phyloP scores from a whole-genome alignment of 2,113 vertebrate species.

The Amblyornis subalaris region DNA sequence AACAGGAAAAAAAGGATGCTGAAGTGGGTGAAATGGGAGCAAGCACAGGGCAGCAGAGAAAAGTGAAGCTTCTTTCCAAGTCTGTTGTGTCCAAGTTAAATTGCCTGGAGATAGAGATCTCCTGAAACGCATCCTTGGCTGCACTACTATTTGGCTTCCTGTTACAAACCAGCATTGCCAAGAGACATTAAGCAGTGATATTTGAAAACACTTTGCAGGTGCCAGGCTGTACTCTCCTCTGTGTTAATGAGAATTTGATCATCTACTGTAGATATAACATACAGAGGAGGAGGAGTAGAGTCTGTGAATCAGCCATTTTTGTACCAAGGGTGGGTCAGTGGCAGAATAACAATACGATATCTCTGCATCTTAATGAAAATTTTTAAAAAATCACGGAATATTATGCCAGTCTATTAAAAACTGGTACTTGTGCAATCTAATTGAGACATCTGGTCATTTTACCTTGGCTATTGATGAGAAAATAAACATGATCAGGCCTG shows the following conservation, averaged over 20 bases:
- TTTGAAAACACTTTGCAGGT: constrained; percentile 61
- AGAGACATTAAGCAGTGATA: constrained; percentile 60
- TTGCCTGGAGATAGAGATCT: constrained; percentile 41
- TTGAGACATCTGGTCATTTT: constrained; percentile 49
- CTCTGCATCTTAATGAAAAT: background rate
- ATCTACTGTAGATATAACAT: constrained; percentile 15
- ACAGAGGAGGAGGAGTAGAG: background rate
- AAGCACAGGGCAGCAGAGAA: background rate
- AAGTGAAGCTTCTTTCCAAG: background rate
- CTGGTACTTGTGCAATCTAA: background rate
- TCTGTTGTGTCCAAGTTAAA: constrained; percentile 19
- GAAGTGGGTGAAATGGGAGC: background rate
- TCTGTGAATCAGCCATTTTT: constrained; percentile 8
- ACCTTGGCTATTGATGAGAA: background rate
- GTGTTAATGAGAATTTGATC: constrained; percentile 63
- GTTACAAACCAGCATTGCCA: constrained; percentile 23
- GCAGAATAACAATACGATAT: background rate
- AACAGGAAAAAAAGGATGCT: background rate
- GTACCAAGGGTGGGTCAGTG: background rate
- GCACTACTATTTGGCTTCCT: constrained; percentile 27
- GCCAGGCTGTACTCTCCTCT: constrained; percentile 50
- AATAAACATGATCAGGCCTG: background rate
- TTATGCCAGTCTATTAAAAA: constrained; percentile 30
- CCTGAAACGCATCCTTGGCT: constrained; percentile 37
- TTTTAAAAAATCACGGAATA: background rate